Evolutionary conservation across 2,113 vertebrate genomes (phyloP).

Genomic region (Geococcyx californianus): DNA sequence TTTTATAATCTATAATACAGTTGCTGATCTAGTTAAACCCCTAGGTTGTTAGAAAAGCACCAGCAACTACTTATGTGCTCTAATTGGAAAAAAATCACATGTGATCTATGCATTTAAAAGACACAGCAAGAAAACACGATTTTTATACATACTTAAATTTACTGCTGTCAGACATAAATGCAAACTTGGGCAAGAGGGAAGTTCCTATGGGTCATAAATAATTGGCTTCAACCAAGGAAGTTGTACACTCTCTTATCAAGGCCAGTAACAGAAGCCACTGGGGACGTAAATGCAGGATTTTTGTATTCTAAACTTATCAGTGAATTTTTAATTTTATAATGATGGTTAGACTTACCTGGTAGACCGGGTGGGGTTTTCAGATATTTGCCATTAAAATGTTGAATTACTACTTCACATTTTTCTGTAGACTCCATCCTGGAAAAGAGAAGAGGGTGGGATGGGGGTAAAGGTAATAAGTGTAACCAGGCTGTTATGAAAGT

Average conservation of each 20-base stretch:
- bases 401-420: slow-evolving; percentile 90
- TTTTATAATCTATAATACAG: background rate
- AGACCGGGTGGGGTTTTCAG: slow-evolving; percentile 88
- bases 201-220: background rate
- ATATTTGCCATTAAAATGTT: slow-evolving; percentile 89
- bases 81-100: background rate
- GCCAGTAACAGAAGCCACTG: background rate
- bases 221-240: background rate
- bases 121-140: background rate
- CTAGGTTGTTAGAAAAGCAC: background rate
- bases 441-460: slow-evolving; percentile 33
- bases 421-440: slow-evolving; percentile 87
- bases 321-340: background rate
- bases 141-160: background rate
- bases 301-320: background rate
- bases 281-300: background rate
- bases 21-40: background rate
- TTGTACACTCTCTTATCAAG: background rate
- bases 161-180: background rate
- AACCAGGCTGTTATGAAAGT: background rate
- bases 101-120: background rate
- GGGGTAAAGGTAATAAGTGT: background rate
- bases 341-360: slow-evolving; percentile 78
- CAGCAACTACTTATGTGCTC: background rate
- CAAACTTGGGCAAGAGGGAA: background rate